These are phyloP conservation scores for Phlogophora meticulosa DNA, from an alignment of 2,888 invertebrate species.

Conservation along the genomic window DNA sequence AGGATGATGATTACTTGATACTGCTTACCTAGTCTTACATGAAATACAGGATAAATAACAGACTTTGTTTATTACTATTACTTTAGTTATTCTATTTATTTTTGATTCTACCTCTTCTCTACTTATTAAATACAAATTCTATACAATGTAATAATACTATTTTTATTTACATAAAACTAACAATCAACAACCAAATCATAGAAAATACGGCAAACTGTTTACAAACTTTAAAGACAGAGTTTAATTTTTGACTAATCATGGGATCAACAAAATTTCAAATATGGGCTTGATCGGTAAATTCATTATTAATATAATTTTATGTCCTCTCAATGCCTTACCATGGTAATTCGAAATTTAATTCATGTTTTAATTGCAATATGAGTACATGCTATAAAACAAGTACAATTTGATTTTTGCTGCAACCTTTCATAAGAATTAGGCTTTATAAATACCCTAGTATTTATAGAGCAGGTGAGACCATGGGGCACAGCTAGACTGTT, in stretches of 20 bases:
- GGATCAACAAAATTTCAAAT: conserved; percentile 17
- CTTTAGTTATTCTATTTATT: conserved; percentile 26
- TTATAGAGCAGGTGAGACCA: no score
- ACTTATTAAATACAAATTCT: conserved; percentile 22
- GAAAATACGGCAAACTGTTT: conserved; percentile 21
- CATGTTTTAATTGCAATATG: no score
- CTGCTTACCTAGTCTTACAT: neutral
- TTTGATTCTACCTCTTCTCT: conserved; percentile 10
- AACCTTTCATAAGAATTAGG: no score
- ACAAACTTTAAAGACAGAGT: conserved; percentile 16
- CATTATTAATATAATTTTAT: neutral
- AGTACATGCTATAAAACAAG: no score
- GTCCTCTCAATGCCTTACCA: neutral
- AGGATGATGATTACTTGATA: no score
- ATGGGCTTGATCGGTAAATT: no score
- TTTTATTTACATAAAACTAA: conserved; percentile 37
- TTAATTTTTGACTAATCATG: neutral
- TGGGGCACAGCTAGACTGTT: no score
- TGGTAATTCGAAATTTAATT: no score
- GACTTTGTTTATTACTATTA: neutral
- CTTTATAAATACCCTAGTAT: no score
- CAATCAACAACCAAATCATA: conserved; percentile 45
- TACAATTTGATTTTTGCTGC: no score
- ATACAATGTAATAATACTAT: conserved; percentile 46
- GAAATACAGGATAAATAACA: conserved; percentile 8